These are phyloP conservation scores for Scortum barcoo DNA, from an alignment of 2,113 vertebrate genomes.

Conservation along the genomic window DNA sequence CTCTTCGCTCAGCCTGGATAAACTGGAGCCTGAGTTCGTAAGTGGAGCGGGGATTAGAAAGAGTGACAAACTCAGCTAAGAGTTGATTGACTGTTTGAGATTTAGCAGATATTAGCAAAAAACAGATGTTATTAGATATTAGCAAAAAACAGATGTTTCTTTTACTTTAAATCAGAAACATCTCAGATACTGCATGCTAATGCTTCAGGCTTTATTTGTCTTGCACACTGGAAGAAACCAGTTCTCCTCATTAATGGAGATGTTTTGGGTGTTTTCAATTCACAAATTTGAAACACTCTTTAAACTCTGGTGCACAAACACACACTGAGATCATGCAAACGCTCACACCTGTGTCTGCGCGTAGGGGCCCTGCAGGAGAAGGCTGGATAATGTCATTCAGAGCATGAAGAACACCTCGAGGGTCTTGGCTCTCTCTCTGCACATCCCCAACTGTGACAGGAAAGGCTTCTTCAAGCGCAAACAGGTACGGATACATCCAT, in stretches of 20 bases:
- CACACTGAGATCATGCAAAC: background rate
- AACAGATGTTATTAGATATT: background rate
- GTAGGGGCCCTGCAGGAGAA: slow-evolving; percentile 95
- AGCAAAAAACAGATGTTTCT: background rate
- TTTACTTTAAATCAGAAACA: slow-evolving; percentile 1
- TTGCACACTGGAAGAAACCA: slow-evolving; percentile 4
- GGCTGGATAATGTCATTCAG: slow-evolving; percentile 92
- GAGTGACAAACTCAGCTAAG: background rate
- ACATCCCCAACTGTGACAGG: slow-evolving; percentile 97
- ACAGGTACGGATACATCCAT: slow-evolving; percentile 85
- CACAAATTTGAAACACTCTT: background rate
- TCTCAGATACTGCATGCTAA: background rate
- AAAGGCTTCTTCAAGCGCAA: slow-evolving; percentile 99
- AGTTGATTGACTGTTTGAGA: background rate
- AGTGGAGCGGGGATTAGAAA: slow-evolving; percentile 56
- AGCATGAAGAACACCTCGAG: slow-evolving; percentile 91
- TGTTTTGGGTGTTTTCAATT: slow-evolving; percentile 5
- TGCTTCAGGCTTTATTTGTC: slow-evolving; percentile 2
- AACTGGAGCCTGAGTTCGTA: slow-evolving; percentile 92
- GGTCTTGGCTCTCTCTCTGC: slow-evolving; percentile 90
- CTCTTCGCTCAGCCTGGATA: slow-evolving; percentile 83
- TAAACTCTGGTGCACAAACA: background rate
- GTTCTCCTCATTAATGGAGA: slow-evolving; percentile 14
- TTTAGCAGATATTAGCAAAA: background rate
- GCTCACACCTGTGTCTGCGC: slow-evolving; percentile 26